Conservation (phyloP, 2,113 vertebrate species). For the Mastomys natalensis region DNA sequence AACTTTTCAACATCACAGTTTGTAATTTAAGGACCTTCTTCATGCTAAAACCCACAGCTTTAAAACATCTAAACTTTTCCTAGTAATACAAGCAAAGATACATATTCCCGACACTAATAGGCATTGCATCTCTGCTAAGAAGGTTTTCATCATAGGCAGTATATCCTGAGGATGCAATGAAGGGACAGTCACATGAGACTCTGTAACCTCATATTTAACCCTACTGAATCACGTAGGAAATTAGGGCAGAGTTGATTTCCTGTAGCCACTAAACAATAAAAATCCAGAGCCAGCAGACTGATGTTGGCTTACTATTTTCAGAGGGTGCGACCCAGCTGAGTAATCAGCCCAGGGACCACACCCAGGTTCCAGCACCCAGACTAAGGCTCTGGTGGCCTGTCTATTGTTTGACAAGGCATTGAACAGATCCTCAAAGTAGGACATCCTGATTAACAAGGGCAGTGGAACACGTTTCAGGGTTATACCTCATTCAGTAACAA, state of each 20-base stretch:
- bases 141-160: conserved; percentile 65
- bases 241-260: conserved; percentile 87
- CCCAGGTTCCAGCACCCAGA: conserved; percentile 53
- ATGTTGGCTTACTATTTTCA: conserved; percentile 82
- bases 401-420: conserved; percentile 79
- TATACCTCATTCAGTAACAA: conserved; percentile 14
- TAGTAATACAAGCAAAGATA: background rate
- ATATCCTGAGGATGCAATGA: conserved; percentile 79
- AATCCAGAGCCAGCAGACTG: conserved; percentile 74
- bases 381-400: conserved; percentile 72
- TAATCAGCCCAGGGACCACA: conserved; percentile 80
- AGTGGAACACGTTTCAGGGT: conserved; percentile 63
- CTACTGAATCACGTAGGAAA: conserved; percentile 86
- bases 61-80: background rate
- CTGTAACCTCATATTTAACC: conserved; percentile 75
- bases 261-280: conserved; percentile 83
- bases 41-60: background rate
- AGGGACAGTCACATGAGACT: conserved; percentile 51
- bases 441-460: conserved; percentile 31
- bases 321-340: conserved; percentile 64
- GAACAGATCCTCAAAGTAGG: conserved; percentile 52
- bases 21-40: background rate
- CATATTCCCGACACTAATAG: conserved; percentile 52
- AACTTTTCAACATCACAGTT: background rate
- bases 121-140: conserved; percentile 62